Conservation (phyloP, 2,113 vertebrate genomes). For the Campylomormyrus numenius region DNA sequence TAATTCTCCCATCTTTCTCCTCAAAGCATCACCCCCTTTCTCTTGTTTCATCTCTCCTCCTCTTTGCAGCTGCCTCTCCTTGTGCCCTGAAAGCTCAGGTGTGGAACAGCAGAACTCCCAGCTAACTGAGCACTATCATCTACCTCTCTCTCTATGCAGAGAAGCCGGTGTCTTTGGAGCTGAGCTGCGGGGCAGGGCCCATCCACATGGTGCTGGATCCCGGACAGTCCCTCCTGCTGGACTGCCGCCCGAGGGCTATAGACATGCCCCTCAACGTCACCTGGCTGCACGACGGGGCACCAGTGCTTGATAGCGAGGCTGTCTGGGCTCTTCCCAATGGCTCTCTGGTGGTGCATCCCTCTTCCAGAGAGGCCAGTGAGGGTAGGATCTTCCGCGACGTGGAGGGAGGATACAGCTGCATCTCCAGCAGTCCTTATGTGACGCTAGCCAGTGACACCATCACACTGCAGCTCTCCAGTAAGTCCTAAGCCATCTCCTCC, state of each 20-base stretch:
- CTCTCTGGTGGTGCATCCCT: constrained; percentile 64
- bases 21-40: not conserved
- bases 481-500: constrained; percentile 44
- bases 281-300: constrained; percentile 76
- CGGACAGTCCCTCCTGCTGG: constrained; percentile 64
- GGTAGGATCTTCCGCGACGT: constrained; percentile 36
- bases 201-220: constrained; percentile 74
- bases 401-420: constrained; percentile 82
- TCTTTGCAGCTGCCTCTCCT: not conserved
- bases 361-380: constrained; percentile 34
- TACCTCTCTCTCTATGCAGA: constrained; percentile 51
- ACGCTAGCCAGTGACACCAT: constrained; percentile 77
- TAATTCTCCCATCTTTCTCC: not conserved
- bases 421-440: constrained; percentile 48
- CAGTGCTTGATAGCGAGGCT: constrained; percentile 54
- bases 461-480: constrained; percentile 76
- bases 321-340: constrained; percentile 70
- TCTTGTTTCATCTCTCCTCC: not conserved
- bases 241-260: constrained; percentile 68
- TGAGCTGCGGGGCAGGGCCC: constrained; percentile 80
- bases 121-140: not conserved
- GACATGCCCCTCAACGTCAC: constrained; percentile 64
- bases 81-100: not conserved
- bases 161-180: constrained; percentile 68
- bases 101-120: not conserved